These are phyloP conservation scores for Agonopterix heracliana DNA, from an alignment of 2,888 invertebrate species.

Conservation along the genomic window DNA sequence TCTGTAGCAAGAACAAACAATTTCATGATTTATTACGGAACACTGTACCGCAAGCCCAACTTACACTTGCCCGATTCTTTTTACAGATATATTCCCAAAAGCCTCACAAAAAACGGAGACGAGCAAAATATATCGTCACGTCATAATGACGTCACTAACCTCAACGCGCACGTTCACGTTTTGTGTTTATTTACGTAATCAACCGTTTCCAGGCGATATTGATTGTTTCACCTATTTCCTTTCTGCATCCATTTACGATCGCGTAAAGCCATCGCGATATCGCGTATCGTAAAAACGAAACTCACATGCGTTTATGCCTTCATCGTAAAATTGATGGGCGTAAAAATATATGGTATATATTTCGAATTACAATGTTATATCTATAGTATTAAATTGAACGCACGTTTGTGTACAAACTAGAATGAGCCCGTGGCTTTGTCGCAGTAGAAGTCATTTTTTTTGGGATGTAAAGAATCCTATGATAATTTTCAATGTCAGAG, in stretches of 20 bases:
- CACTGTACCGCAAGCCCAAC: no score
- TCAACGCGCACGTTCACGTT: no score
- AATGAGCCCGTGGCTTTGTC: no score
- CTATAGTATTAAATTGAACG: no score
- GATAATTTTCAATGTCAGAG: no score
- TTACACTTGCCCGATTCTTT: neutral
- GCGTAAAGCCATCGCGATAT: slow-evolving; percentile 6
- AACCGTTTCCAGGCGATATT: slow-evolving; percentile 2
- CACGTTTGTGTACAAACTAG: no score
- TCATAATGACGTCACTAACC: neutral
- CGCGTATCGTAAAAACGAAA: slow-evolving; percentile 7
- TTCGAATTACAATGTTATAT: neutral
- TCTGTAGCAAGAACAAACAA: no score
- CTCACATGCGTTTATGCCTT: slow-evolving; percentile 7
- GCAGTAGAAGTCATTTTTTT: no score
- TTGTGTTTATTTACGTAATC: neutral
- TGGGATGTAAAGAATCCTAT: no score
- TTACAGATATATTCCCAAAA: neutral
- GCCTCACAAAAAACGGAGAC: neutral
- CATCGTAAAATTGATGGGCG: slow-evolving; percentile 7
- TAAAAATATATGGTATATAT: slow-evolving; percentile 3
- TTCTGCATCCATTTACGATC: neutral
- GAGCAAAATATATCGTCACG: neutral
- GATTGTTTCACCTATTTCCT: slow-evolving; percentile 5
- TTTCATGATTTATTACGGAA: no score